Conservation (phyloP, 2,888 invertebrate species). For the Linnaemya tessellans region DNA sequence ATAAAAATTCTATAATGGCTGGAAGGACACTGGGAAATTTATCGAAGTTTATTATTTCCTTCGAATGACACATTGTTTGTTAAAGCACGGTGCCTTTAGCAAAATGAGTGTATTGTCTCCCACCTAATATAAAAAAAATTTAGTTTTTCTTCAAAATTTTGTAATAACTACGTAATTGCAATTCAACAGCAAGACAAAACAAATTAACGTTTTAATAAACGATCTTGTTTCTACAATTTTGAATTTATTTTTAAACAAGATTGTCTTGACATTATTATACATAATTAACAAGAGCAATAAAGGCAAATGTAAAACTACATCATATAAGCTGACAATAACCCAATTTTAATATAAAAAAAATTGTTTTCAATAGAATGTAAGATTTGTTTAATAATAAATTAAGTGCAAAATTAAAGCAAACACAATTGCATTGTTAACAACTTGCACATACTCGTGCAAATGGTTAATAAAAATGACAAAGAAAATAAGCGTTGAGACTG, state of each 20-base stretch:
- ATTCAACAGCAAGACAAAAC: neutral
- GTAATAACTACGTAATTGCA: neutral
- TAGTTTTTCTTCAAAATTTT: neutral
- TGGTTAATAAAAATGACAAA: neutral
- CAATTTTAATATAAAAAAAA: constrained; percentile 18
- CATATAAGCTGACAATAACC: constrained; percentile 29
- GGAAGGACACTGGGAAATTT: neutral
- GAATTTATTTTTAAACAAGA: constrained; percentile 41
- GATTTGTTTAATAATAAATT: constrained; percentile 54
- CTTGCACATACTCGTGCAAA: constrained; percentile 11
- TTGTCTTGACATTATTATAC: constrained; percentile 61
- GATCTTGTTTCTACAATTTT: neutral
- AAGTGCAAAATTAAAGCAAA: constrained; percentile 35
- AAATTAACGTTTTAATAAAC: constrained; percentile 1
- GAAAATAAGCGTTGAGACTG: neutral
- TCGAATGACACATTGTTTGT: too few species aligned
- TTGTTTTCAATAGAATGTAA: constrained; percentile 16
- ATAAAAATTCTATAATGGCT: neutral
- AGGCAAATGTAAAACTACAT: constrained; percentile 10
- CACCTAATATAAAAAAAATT: too few species aligned
- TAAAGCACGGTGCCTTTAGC: too few species aligned
- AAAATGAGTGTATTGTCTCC: too few species aligned
- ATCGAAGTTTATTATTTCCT: neutral
- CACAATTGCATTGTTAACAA: constrained; percentile 23
- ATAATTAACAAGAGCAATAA: constrained; percentile 11